Conservation (phyloP, 2,888 invertebrate genomes). For the Cyrtodaria siliqua region DNA sequence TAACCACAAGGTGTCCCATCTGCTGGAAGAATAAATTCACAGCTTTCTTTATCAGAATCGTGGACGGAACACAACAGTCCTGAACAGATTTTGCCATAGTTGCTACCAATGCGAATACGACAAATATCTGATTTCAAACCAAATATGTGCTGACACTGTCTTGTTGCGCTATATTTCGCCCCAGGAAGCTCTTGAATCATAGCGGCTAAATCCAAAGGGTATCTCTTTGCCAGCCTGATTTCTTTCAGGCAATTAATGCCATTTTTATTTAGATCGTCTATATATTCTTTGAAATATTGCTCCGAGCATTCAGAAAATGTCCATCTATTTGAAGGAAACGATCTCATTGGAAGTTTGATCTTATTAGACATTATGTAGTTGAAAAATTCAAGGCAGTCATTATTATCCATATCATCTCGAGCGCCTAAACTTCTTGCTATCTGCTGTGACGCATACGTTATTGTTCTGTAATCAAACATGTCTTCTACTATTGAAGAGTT, state of each 20-base stretch:
- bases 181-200: constrained; percentile 44
- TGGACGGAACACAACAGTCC: constrained; percentile 44
- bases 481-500: constrained; percentile 62
- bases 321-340: constrained; percentile 54
- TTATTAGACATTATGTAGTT: constrained; percentile 63
- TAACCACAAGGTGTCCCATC: constrained; percentile 63
- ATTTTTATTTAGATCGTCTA: constrained; percentile 32
- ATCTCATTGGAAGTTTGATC: constrained; percentile 49
- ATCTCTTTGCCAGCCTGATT: constrained; percentile 6
- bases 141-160: constrained; percentile 44
- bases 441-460: constrained; percentile 50
- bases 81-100: constrained; percentile 44
- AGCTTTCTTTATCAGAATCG: constrained; percentile 5
- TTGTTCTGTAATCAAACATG: constrained; percentile 52
- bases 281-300: constrained; percentile 48
- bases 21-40: constrained; percentile 57
- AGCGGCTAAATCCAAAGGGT: constrained; percentile 19
- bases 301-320: constrained; percentile 54
- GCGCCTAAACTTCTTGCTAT: constrained; percentile 56
- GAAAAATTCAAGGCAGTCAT: constrained; percentile 62
- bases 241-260: constrained; percentile 48
- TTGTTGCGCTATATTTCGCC: constrained; percentile 30
- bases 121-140: constrained; percentile 49
- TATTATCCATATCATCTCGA: constrained; percentile 63
- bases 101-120: constrained; percentile 33